These are phyloP conservation scores for Aphis gossypii DNA, from an alignment of 1,140 invertebrate genomes.

Conservation along the genomic window DNA sequence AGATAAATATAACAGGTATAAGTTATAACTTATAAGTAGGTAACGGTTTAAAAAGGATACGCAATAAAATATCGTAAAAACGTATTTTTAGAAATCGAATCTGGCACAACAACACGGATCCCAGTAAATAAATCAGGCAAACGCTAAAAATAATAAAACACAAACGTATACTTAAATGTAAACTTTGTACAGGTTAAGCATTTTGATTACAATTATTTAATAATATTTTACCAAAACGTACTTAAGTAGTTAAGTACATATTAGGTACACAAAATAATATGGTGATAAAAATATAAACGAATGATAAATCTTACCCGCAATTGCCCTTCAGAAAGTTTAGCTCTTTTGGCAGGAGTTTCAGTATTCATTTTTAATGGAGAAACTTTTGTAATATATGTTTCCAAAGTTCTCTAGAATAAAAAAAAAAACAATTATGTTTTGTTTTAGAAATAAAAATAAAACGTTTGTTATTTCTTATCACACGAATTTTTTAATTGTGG, in stretches of 20 bases:
- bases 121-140: constrained; percentile 62
- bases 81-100: constrained; percentile 43
- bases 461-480: not conserved
- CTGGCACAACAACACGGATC: constrained; percentile 59
- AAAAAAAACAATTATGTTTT: not conserved
- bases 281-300: not conserved
- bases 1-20: not conserved
- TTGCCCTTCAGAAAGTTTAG: not conserved
- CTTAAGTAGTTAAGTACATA: not conserved
- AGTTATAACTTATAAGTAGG: not conserved
- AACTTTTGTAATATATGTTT: not conserved
- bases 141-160: constrained; percentile 60
- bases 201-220: not conserved
- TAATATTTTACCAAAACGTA: not conserved
- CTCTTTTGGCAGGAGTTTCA: not conserved
- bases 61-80: constrained; percentile 62
- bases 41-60: constrained; percentile 61
- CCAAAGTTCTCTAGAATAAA: not conserved
- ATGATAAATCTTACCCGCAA: not conserved
- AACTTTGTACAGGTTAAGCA: not conserved
- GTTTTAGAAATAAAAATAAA: not conserved
- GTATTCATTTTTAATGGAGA: not conserved
- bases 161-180: not conserved
- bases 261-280: not conserved
- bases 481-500: not conserved